These are phyloP conservation scores for Drosophila ananassae DNA, from an alignment of 1,140 invertebrate genomes.

Conservation along the genomic window DNA sequence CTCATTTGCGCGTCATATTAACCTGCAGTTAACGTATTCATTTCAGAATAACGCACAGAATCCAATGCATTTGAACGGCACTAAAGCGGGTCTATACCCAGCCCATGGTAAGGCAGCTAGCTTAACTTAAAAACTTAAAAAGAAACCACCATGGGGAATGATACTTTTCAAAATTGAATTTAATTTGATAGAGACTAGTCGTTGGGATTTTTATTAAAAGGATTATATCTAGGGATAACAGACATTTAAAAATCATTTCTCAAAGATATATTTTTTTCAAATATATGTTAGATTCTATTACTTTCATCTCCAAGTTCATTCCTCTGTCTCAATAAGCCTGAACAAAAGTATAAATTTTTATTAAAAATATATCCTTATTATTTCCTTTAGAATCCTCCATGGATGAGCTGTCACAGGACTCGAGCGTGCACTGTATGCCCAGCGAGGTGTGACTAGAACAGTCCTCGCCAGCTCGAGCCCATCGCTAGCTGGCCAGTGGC, in stretches of 20 bases:
- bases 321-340: not conserved
- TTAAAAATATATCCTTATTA: not conserved
- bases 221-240: too few species aligned
- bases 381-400: slow-evolving; percentile 88
- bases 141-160: too few species aligned
- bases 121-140: not conserved
- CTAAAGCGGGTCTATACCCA: slow-evolving; percentile 76
- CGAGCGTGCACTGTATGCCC: slow-evolving; percentile 91
- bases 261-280: too few species aligned
- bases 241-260: too few species aligned
- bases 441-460: slow-evolving; percentile 87
- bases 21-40: slow-evolving; percentile 92
- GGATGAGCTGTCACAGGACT: slow-evolving; percentile 92
- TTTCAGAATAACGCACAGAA: slow-evolving; percentile 91
- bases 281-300: too few species aligned
- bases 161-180: not conserved
- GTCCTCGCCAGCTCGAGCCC: slow-evolving; percentile 67
- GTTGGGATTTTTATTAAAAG: not conserved
- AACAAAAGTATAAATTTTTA: not conserved
- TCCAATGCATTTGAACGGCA: slow-evolving; percentile 86
- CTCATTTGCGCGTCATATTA: slow-evolving; percentile 90
- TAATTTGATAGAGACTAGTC: not conserved
- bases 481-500: slow-evolving; percentile 55
- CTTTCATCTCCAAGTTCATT: not conserved
- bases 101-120: slow-evolving; percentile 70